Conservation (phyloP, 2,113 vertebrate genomes). For the Acinonyx jubatus region DNA sequence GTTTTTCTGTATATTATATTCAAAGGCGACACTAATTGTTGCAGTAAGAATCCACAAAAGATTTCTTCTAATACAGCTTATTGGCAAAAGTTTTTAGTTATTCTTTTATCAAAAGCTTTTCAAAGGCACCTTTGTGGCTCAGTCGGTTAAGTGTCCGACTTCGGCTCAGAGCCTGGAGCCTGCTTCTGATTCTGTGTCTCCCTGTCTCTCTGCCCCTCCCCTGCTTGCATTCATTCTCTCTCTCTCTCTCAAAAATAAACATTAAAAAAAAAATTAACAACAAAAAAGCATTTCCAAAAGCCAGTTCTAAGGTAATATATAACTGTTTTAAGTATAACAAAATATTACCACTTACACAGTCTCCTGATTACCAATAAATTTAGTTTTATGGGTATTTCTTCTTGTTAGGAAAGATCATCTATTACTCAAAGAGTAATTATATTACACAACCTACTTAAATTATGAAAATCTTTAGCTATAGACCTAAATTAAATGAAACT, state of each 20-base stretch:
- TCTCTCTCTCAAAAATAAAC: too few relatives aligned
- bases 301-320: neutral
- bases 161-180: too few relatives aligned
- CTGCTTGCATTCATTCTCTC: too few relatives aligned
- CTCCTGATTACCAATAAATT: neutral
- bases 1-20: conserved; percentile 1
- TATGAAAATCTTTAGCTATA: conserved; percentile 20
- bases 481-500: neutral
- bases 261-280: too few relatives aligned
- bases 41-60: neutral
- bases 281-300: neutral
- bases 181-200: too few relatives aligned
- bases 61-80: neutral
- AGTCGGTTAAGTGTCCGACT: too few relatives aligned
- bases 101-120: neutral
- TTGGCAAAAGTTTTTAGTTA: neutral
- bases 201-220: too few relatives aligned
- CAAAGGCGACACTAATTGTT: neutral
- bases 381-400: conserved; percentile 21
- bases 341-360: neutral
- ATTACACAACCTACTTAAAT: neutral
- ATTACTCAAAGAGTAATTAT: neutral
- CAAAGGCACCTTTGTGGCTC: neutral
- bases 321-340: neutral
- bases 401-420: conserved; percentile 15